These are phyloP conservation scores for Micrasema longulum DNA, from an alignment of 1,140 invertebrate genomes.

Conservation along the genomic window DNA sequence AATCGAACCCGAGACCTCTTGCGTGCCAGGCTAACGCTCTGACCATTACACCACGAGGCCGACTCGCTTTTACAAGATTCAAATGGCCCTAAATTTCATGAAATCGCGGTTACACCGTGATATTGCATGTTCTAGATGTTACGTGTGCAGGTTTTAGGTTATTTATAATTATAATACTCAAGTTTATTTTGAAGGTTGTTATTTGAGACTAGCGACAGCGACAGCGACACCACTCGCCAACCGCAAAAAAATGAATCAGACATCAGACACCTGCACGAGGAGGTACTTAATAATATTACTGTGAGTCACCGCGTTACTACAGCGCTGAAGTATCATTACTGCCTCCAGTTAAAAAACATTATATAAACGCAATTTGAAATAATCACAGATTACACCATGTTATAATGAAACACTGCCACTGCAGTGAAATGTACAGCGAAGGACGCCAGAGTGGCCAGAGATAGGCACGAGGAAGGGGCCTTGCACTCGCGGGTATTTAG, in stretches of 20 bases:
- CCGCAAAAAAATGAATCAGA: constrained; percentile 16
- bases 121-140: no score
- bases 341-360: background rate
- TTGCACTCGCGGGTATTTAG: no score
- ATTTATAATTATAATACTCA: no score
- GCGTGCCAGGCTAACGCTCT: no score
- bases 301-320: constrained; percentile 1
- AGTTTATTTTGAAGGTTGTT: constrained; percentile 25
- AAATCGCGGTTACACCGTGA: no score
- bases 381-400: constrained; percentile 2
- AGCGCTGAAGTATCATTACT: background rate
- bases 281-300: no score
- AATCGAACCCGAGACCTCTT: no score
- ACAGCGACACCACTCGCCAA: constrained; percentile 4
- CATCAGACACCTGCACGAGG: constrained; percentile 18
- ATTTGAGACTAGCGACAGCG: constrained; percentile 13
- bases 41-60: no score
- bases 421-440: background rate
- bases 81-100: no score
- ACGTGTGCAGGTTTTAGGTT: no score
- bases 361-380: constrained; percentile 5
- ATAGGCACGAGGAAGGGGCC: no score
- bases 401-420: background rate
- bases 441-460: background rate
- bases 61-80: no score